phyloP scores from a whole-genome alignment of 1,140 invertebrate genomes.

The Drosophila pseudoobscura region DNA sequence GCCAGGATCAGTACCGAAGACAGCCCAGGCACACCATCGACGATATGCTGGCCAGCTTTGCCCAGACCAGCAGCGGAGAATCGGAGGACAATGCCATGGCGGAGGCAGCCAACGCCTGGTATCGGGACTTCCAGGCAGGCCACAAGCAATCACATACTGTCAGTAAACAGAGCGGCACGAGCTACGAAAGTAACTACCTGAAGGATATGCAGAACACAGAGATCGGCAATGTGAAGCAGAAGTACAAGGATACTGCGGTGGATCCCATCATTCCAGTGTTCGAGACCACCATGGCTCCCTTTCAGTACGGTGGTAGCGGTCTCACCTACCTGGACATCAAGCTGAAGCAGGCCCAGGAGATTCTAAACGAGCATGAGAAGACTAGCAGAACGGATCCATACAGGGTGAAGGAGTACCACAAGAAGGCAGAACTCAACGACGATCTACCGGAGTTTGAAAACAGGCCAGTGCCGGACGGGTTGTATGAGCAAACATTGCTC shows the following conservation, averaged over 20 bases:
- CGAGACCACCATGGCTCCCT: background rate
- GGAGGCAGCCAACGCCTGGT: conserved; percentile 55
- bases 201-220: conserved; percentile 36
- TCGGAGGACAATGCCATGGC: conserved; percentile 9
- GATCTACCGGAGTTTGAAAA: conserved; percentile 15
- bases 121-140: conserved; percentile 35
- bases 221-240: conserved; percentile 50
- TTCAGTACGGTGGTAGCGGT: background rate
- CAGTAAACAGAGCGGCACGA: background rate
- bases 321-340: conserved; percentile 6
- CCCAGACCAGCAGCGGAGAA: background rate
- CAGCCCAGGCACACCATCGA: conserved; percentile 49
- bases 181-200: conserved; percentile 5
- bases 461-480: conserved; percentile 14
- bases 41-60: conserved; percentile 59
- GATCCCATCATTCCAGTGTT: background rate
- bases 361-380: background rate
- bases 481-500: conserved; percentile 40
- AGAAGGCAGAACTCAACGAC: background rate
- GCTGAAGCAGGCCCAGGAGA: no score
- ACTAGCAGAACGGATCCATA: background rate
- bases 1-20: background rate
- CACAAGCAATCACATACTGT: conserved; percentile 7
- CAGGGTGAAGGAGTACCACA: conserved; percentile 12
- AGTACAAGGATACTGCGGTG: conserved; percentile 31